Base-by-base conservation (phyloP, 2,113 vertebrate genomes). In the Spheniscus mendiculus region DNA sequence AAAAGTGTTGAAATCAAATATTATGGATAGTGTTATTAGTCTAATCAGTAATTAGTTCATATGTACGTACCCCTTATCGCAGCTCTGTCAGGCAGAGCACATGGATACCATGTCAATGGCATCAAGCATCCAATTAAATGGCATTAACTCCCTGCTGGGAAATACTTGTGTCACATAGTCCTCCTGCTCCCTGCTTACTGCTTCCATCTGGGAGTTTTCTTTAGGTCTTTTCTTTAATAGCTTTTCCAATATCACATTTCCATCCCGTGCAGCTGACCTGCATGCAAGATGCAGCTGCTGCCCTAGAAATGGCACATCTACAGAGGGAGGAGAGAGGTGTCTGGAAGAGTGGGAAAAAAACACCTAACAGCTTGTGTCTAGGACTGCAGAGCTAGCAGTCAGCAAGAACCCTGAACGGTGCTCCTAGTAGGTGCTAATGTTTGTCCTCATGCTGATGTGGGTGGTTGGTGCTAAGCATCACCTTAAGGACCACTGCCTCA, bases 351-450 rank as follows among this genome's bases (percentile, higher is more conserved):
- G 47, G 47, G n/a, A 5, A 10, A 40, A 70, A 30, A 36, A 3
- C 25, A 17, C 12, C 38, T 23, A 11, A 15, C 23, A 44, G 18
- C 34, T 69, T 3, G 10, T 42, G 55, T 34, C 38, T 8, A 5
- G 5, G 18, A 25, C 40, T 19, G 47, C 55, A 29, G 79, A 20
- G 36, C 12, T 30, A 36, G 44, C 50, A 11, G 50, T 17, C 50
- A 12, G 69, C 32, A 10, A 21, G 52, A 82, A 15, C n/a, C 30
- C 34, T 5, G 20, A 36, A 10, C 0, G 1, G 5, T 6, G 15
- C 69, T 66, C 40, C 73, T 12, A 2, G 49, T 6, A 47, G 44
- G 15, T 12, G 32, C 55, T 70, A 10, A 5, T 29, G 11, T 47
- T 49, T 67, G 73, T 61, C 26, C 36, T 71, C 20, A 0, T 2